Evolutionary conservation across 2,797 vertebrate genomes (phyloP).

Genomic region (Sarcoramphus papa): DNA sequence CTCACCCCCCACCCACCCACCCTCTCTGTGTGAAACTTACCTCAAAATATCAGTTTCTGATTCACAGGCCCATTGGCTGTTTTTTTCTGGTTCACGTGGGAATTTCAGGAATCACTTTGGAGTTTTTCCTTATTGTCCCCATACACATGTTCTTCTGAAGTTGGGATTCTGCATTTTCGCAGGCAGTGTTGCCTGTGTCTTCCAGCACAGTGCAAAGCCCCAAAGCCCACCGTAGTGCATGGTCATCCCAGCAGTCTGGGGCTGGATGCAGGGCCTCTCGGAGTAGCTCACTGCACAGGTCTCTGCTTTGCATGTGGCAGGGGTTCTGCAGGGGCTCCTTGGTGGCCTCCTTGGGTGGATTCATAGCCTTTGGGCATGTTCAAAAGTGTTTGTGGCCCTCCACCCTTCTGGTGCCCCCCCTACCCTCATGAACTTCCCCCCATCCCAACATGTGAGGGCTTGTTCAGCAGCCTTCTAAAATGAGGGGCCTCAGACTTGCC

Average conservation of each 20-base stretch:
- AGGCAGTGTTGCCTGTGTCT: not conserved
- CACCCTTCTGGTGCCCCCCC: accelerated
- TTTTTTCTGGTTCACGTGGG: not conserved
- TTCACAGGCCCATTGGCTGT: not conserved
- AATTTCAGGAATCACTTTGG: not conserved
- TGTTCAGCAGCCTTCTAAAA: not conserved
- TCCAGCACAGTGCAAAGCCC: not conserved
- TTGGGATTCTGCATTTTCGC: not conserved
- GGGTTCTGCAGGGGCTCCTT: not conserved
- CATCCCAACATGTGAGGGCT: not conserved
- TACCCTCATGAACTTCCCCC: not conserved
- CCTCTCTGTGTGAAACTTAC: not conserved
- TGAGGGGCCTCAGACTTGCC: not conserved
- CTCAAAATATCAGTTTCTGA: not conserved
- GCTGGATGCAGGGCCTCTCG: not conserved
- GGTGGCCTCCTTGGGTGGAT: not conserved
- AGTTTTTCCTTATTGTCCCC: not conserved
- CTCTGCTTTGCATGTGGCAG: not conserved
- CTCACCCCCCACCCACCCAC: not conserved
- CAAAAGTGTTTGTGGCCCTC: not conserved
- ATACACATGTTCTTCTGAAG: not conserved
- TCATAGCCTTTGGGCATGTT: not conserved
- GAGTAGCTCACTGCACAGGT: not conserved
- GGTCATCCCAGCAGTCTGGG: not conserved
- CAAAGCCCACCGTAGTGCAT: not conserved